phyloP scores from a whole-genome alignment of 92 coral and sea anemone species.

The Porites divaricata region DNA sequence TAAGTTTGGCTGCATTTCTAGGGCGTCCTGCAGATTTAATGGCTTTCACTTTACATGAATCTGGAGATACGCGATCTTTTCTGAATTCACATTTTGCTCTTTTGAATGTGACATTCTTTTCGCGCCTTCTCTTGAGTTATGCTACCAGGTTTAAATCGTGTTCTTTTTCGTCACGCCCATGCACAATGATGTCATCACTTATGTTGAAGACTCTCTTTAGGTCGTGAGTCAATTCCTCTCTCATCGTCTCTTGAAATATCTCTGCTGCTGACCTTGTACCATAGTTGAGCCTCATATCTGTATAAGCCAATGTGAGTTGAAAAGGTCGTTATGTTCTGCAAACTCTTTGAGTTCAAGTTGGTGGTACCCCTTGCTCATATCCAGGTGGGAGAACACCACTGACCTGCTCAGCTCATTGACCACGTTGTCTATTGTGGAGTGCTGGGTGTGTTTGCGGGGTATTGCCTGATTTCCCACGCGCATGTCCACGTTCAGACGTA shows the following conservation, averaged over 20 bases:
- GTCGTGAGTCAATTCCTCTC: background rate
- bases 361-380: constrained; percentile 42
- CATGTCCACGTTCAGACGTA: too few relatives aligned
- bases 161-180: constrained; percentile 29
- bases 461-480: too few relatives aligned
- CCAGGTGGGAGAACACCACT: constrained; percentile 29
- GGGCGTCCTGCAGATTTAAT: too few relatives aligned
- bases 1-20: too few relatives aligned
- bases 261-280: constrained; percentile 46
- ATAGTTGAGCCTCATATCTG: constrained; percentile 34
- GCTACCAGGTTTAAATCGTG: constrained; percentile 54
- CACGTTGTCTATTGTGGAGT: background rate
- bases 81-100: constrained; percentile 52
- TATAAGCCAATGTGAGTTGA: background rate
- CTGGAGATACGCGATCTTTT: constrained; percentile 31
- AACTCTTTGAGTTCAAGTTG: too few relatives aligned
- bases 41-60: constrained; percentile 35
- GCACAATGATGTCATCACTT: constrained; percentile 57
- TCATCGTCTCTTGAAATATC: constrained; percentile 30
- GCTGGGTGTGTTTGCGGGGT: background rate
- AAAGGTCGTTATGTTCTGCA: background rate
- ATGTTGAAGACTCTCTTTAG: constrained; percentile 18
- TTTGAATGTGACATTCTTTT: constrained; percentile 30
- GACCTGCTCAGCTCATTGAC: background rate
- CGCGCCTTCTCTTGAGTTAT: constrained; percentile 32